Evolutionary conservation across 1,140 invertebrate species (phyloP).

Genomic region (Lepidurus apus): DNA sequence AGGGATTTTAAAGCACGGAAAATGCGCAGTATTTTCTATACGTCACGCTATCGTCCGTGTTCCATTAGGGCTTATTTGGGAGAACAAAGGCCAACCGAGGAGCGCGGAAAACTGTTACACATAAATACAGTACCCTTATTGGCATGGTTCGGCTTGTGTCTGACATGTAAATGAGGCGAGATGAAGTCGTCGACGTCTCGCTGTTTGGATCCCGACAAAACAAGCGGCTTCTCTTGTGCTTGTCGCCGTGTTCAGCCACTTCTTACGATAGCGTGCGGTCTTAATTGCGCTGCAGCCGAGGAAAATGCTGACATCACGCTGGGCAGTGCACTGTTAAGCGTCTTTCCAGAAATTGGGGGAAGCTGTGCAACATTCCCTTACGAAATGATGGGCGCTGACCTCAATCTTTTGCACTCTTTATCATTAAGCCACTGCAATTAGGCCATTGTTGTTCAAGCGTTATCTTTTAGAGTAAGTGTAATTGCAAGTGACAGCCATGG

Average conservation of each 20-base stretch:
- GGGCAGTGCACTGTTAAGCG: background rate
- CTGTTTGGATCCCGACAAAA: background rate
- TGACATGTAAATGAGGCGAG: constrained; percentile 2
- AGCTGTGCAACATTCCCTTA: background rate
- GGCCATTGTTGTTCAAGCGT: background rate
- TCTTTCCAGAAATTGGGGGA: background rate
- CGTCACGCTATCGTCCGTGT: background rate
- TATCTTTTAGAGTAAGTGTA: background rate
- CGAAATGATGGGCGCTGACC: background rate
- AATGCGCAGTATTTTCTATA: background rate
- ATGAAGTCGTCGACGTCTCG: background rate
- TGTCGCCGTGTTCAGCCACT: background rate
- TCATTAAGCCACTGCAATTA: background rate
- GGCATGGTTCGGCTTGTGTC: background rate
- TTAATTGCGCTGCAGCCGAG: background rate
- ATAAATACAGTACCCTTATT: background rate
- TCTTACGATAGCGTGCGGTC: background rate
- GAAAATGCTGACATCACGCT: constrained; percentile 1
- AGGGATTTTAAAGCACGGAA: background rate
- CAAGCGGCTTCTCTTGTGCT: constrained; percentile 3
- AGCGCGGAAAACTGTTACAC: background rate
- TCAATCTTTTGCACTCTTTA: background rate
- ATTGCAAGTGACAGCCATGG: background rate
- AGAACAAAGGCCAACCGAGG: background rate
- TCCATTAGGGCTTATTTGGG: background rate